Evolutionary conservation across 2,888 invertebrate species (phyloP).

Genomic region (Silvanus unidentatus): DNA sequence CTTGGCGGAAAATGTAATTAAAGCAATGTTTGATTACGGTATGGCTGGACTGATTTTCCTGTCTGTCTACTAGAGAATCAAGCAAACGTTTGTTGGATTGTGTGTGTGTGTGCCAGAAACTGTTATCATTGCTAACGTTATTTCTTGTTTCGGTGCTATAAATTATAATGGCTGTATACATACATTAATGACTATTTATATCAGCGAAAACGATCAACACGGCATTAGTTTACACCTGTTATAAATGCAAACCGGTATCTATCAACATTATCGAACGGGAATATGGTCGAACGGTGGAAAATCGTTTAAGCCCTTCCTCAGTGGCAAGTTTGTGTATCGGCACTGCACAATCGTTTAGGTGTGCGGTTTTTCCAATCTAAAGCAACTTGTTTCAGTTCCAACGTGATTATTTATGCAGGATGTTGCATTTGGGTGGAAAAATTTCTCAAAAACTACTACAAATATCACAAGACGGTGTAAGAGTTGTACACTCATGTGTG

Average conservation of each 20-base stretch:
- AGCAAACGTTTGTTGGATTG: background rate
- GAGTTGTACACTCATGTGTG: too few species aligned
- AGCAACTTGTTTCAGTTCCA: too few species aligned
- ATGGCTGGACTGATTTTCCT: background rate
- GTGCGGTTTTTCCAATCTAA: too few species aligned
- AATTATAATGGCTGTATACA: slow-evolving; percentile 12
- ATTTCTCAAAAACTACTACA: too few species aligned
- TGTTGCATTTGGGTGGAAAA: too few species aligned
- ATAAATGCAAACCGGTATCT: slow-evolving; percentile 14
- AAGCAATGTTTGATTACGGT: slow-evolving; percentile 1
- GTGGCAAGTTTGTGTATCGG: too few species aligned
- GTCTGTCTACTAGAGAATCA: background rate
- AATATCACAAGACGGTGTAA: too few species aligned
- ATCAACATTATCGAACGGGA: slow-evolving; percentile 12
- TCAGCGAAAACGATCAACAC: slow-evolving; percentile 16
- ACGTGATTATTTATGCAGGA: too few species aligned
- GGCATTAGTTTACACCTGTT: slow-evolving; percentile 21
- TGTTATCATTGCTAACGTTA: slow-evolving; percentile 2
- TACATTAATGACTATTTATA: slow-evolving; percentile 19
- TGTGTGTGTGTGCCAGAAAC: slow-evolving; percentile 7
- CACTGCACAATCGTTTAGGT: too few species aligned
- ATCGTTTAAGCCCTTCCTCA: slow-evolving; percentile 1
- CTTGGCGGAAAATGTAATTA: slow-evolving; percentile 5
- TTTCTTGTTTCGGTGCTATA: slow-evolving; percentile 6
- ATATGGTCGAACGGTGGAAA: slow-evolving; percentile 1